Percentiles rank a stretch among this genome's conserved stretches.
These are phyloP conservation scores for Lasioglossum figueresi DNA, from an alignment of 2,888 invertebrate genomes.

Conservation along the genomic window DNA sequence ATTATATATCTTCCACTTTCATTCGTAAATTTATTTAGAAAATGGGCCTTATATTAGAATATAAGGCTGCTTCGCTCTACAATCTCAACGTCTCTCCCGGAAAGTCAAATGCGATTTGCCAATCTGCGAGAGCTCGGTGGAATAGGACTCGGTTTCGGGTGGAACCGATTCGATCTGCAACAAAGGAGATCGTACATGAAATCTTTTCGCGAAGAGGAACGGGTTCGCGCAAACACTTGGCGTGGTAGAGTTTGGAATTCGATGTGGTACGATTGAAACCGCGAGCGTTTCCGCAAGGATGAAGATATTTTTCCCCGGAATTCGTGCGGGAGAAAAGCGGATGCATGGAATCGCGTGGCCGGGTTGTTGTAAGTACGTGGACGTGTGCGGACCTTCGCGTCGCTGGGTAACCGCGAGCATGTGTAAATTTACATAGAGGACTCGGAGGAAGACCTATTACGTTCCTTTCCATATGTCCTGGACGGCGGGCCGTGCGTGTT, in stretches of 20 bases:
- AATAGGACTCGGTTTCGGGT: slow-evolving; percentile 20
- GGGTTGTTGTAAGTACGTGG: slow-evolving; percentile 44
- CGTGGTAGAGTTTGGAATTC: slow-evolving; percentile 36
- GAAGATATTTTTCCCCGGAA: slow-evolving; percentile 54
- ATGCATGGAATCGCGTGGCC: slow-evolving; percentile 44
- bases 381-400: slow-evolving; percentile 57
- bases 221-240: slow-evolving; percentile 1
- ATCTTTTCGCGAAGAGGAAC: background rate
- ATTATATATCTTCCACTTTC: no score
- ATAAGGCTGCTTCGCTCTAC: no score
- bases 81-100: background rate
- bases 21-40: no score
- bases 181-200: slow-evolving; percentile 26
- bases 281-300: slow-evolving; percentile 26
- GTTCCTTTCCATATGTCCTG: slow-evolving; percentile 54
- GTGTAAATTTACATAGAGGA: slow-evolving; percentile 72
- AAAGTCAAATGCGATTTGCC: slow-evolving; percentile 26
- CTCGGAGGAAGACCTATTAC: slow-evolving; percentile 71
- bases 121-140: slow-evolving; percentile 1
- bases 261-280: slow-evolving; percentile 37
- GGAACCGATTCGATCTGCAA: slow-evolving; percentile 22
- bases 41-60: no score
- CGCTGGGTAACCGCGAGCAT: slow-evolving; percentile 64
- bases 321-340: slow-evolving; percentile 52
- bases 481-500: background rate